Evolutionary conservation across 2,888 invertebrate genomes (phyloP), one percentile per base, ranked within the genome.

Genomic region (Caenorhabditis zanzibari): DNA sequence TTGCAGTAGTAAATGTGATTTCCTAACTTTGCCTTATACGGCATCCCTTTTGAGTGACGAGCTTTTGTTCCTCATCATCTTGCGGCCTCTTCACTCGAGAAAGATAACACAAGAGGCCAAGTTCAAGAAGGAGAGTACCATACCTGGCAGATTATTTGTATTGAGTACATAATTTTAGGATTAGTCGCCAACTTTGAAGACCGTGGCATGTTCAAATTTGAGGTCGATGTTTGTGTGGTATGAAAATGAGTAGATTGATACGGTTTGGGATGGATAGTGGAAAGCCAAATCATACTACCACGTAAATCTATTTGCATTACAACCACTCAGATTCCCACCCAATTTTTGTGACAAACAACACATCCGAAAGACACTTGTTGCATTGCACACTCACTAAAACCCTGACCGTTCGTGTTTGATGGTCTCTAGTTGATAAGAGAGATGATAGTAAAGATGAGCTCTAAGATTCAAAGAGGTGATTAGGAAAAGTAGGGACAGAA

Each of bases 271-370:
- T 26, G 14, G 22, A 54, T 26, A 19, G 16, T 28, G 12, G 59
- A 52, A 35, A 64, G 54, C 44, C n/a, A 75, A 75, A 64, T 58
- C 64, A 22, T 56, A 66, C 52, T 38, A 64, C 59, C 68, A 68
- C 68, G 68, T 76, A 44, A 35, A 58, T 59, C 38, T 77, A 77
- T 77, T 77, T 77, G 77, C 69, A 63, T 77, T 77, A 71, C 77
- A 77, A 77, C 77, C 77, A 77, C 77, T 77, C 54, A 54, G 77
- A 77, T 63, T 61, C 69, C 77, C 77, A 77, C 69, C 54, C 77
- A 77, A 77, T 77, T 77, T 77, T 77, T 77, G 77, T 71, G 61
- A 63, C 77, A 69, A 77, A 77, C 77, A 47, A 47, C 47, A 47
- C 19, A 77, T 61, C 63, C 54, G 69, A 77, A 52, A 77, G 77